phyloP scores from a whole-genome alignment of 37 sponge, comb jelly and placozoan species.

The Haliclona indistincta region DNA sequence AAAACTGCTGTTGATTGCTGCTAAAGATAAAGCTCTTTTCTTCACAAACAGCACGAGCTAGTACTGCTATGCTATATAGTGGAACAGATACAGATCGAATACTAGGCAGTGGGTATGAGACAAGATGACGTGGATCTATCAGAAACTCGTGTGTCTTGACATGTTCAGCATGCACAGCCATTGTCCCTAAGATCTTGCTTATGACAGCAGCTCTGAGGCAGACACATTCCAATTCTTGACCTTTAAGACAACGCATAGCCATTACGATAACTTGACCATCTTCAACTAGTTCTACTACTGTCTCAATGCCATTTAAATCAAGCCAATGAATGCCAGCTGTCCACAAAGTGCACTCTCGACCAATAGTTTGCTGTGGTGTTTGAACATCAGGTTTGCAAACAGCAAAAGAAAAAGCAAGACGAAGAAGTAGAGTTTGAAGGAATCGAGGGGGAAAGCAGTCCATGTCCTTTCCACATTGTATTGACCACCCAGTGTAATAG shows the following conservation, averaged over 20 bases:
- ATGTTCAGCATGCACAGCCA: slow-evolving; percentile 2
- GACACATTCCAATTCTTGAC: slow-evolving; percentile 28
- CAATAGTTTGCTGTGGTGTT: neutral
- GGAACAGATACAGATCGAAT: neutral
- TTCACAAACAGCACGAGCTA: slow-evolving; percentile 7
- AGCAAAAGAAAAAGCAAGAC: slow-evolving; percentile 39
- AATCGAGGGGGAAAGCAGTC: slow-evolving; percentile 31
- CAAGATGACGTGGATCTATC: slow-evolving; percentile 22
- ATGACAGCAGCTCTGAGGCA: slow-evolving; percentile 28
- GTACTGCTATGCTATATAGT: slow-evolving; percentile 8
- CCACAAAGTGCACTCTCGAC: slow-evolving; percentile 44
- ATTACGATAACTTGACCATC: slow-evolving; percentile 25
- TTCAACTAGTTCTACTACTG: slow-evolving; percentile 36
- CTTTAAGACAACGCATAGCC: slow-evolving; percentile 27
- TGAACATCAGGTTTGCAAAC: slow-evolving; percentile 4
- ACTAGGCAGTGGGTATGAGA: slow-evolving; percentile 26
- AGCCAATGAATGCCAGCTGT: slow-evolving; percentile 52
- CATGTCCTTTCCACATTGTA: slow-evolving; percentile 11
- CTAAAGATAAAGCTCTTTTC: slow-evolving; percentile 3
- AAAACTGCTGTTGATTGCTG: neutral
- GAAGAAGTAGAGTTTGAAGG: slow-evolving; percentile 29
- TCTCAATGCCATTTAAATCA: slow-evolving; percentile 41
- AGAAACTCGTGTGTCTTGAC: neutral
- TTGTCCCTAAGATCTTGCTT: slow-evolving; percentile 29
- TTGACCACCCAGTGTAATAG: slow-evolving; percentile 47